These are phyloP conservation scores for Pipa parva DNA, from an alignment of 2,113 vertebrate species.

Conservation along the genomic window DNA sequence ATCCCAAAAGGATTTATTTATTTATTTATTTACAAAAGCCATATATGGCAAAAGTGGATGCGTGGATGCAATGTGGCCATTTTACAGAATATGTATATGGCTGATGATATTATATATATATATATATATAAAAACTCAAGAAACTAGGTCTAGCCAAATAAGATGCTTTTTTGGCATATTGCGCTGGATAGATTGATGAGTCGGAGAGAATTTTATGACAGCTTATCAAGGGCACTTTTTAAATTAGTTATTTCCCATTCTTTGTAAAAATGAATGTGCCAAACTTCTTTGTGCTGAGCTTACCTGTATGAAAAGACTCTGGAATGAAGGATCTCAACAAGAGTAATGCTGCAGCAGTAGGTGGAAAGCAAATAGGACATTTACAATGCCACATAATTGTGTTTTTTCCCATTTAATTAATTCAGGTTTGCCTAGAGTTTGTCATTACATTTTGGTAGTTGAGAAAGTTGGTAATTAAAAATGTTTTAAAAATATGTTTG, in stretches of 20 bases:
- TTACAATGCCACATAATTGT: too few relatives aligned
- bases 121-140: too few relatives aligned
- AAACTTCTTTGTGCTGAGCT: not conserved
- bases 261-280: not conserved
- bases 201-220: not conserved
- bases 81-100: not conserved
- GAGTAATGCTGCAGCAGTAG: too few relatives aligned
- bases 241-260: not conserved
- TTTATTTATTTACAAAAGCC: not conserved
- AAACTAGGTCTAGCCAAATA: not conserved
- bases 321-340: too few relatives aligned
- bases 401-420: too few relatives aligned
- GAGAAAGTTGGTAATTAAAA: too few relatives aligned
- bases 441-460: too few relatives aligned
- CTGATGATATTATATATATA: not conserved
- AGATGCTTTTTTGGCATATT: not conserved
- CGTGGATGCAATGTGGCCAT: not conserved
- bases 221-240: not conserved
- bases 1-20: not conserved
- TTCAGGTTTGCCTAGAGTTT: too few relatives aligned
- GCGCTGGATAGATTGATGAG: not conserved
- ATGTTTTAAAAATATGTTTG: too few relatives aligned
- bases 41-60: not conserved
- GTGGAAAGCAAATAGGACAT: too few relatives aligned
- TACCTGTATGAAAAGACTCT: too few relatives aligned